Evolutionary conservation across 2,113 vertebrate species (phyloP), one percentile per base, ranked within the genome.

Genomic region (Suricata suricatta): DNA sequence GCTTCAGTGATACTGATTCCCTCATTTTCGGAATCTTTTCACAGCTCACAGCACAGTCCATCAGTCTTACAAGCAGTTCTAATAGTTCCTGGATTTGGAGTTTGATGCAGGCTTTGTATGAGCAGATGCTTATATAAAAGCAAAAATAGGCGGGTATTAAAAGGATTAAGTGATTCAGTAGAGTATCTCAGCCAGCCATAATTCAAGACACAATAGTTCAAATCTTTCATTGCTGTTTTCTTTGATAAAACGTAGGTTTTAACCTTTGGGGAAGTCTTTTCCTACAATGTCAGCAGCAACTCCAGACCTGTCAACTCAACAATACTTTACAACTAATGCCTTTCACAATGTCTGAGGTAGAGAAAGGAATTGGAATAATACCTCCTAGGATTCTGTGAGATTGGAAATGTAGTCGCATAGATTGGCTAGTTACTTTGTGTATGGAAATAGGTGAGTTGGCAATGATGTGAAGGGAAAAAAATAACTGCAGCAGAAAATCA

Each of bases 241-340:
- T 98, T 99, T 98, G 97, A 98, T 98, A 98, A 98, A 98, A 98
- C 96, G 94, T 97, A 98, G 91, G 97, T 69, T 99, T 98, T 98
- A 98, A 97, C 98, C 98, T 98, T 98, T 98, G 29, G 76, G 95
- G 95, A 98, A 98, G 97, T 96, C 97, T 98, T 98, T 98, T 98
- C 97, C 95, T 98, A 97, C 60, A 81, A 90, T 97, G 97, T 98
- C 98, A 99, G 98, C 98, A 98, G 97, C 97, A 98, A 94, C 97
- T 98, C 95, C 92, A 98, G 97, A 97, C 86, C 96, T 98, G 98
- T 98, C 98, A 98, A 98, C 98, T 98, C 98, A 98, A 98, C 98
- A 98, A 96, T 98, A 98, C 97, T 97, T 98, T 98, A 97, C 94
- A 98, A 95, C 93, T 97, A 93, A 98, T 97, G 95, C 95, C 95